Base-by-base conservation (phyloP, 2,888 invertebrate species). In the Nomada ruficornis region DNA sequence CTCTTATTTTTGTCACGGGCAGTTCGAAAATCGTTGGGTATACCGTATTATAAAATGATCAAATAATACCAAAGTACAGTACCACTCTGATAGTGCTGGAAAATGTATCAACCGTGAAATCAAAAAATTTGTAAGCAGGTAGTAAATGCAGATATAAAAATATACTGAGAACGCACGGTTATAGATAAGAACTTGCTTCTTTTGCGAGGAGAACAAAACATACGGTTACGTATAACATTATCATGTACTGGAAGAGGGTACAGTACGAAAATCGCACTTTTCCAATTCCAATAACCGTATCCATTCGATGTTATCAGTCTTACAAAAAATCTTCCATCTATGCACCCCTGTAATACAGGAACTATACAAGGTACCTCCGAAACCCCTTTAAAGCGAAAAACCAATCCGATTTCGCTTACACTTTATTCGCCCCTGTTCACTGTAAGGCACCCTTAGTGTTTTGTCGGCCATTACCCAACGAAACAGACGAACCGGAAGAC, bases 401-500 rank as follows among this genome's bases (percentile, higher is more conserved):
- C 2, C 20, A 13, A 42, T 1, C 11, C 23, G 47, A 59, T 47
- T n/a, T 36, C 3, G 44, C 44, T 69, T 44, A 26, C 57, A 59
- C 44, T 26, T 69, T 13, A 29, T n/a, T 44, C n/a, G 44, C 26
- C 42, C 26, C 26, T 18, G 23, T 47, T 59, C 36, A 7, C 36
- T 7, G 5, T 1, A 47, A 26, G 18, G 29, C 26, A 10, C 9
- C n/a, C 44, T 47, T 47, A 47, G 54, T 47, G 26, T 47, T 26
- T 47, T n/a, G 44, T 29, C 57, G n/a, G 20, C 44, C 26, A 47
- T 59, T 59, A 47, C 10, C 44, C 15, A 26, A 13, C 15, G 47
- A 47, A 69, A 26, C 59, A 69, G 59, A 59, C 69, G 26, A 57
- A 69, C 57, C 3, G 69, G 13, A 26, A n/a, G n/a, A 26, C 44